Evolutionary conservation across 2,888 invertebrate species (phyloP).

Genomic region (Zaprionus lineosus): DNA sequence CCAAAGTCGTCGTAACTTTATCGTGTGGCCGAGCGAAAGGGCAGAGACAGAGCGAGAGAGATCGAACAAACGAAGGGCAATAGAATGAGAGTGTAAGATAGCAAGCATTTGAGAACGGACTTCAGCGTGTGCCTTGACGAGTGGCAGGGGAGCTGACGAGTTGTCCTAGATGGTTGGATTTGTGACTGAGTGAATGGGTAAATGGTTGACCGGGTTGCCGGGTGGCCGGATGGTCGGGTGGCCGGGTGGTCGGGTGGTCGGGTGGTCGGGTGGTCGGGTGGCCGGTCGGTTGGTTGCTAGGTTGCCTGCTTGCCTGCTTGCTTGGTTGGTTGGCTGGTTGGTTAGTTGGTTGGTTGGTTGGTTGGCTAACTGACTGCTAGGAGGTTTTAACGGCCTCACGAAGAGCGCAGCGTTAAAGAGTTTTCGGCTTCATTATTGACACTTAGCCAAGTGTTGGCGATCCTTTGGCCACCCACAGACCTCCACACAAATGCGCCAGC

Average conservation of each 20-base stretch:
- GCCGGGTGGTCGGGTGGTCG: background rate
- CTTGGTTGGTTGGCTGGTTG: background rate
- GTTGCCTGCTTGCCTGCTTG: too few species aligned
- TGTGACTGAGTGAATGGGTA: background rate
- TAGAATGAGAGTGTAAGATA: conserved; percentile 3
- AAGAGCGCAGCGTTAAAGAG: conserved; percentile 53
- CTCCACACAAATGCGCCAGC: too few species aligned
- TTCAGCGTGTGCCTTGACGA: conserved; percentile 2
- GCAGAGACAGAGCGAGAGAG: background rate
- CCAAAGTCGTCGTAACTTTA: conserved; percentile 75
- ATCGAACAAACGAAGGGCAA: background rate
- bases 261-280: conserved; percentile 7
- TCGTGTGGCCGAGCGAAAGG: conserved; percentile 20
- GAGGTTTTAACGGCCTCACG: conserved; percentile 4
- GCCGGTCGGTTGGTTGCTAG: background rate
- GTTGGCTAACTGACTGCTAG: background rate
- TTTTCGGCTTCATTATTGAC: conserved; percentile 76
- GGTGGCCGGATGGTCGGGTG: background rate
- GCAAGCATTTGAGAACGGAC: conserved; percentile 1
- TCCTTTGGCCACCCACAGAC: background rate
- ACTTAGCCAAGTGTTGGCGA: conserved; percentile 64
- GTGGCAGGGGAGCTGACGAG: conserved; percentile 2
- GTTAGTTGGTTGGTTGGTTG: background rate
- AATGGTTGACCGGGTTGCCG: background rate
- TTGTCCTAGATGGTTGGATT: background rate